phyloP scores from a whole-genome alignment of 2,113 vertebrate species.

The Pteruthius melanotis region DNA sequence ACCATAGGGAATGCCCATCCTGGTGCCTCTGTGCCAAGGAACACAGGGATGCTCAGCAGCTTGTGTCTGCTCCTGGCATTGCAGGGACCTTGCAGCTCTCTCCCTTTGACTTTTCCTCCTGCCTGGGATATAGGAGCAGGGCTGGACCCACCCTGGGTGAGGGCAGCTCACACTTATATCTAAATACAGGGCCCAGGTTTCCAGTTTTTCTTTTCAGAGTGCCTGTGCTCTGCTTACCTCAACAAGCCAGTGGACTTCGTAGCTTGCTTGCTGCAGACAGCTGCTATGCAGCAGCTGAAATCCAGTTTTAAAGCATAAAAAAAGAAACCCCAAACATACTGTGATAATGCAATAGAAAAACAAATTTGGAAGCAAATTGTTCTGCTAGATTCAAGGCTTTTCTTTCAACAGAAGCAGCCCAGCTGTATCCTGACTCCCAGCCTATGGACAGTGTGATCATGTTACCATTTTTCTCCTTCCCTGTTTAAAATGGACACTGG shows the following conservation, averaged over 20 bases:
- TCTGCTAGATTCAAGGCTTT: neutral
- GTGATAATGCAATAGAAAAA: neutral
- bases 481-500: constrained; percentile 52
- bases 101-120: neutral
- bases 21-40: neutral
- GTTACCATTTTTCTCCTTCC: constrained; percentile 26
- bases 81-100: neutral
- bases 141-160: neutral
- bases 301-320: neutral
- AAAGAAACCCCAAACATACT: neutral
- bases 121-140: fast-evolving
- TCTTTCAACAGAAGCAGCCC: constrained; percentile 28
- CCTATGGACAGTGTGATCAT: neutral
- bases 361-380: neutral
- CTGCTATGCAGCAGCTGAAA: neutral
- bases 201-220: neutral
- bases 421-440: constrained; percentile 4
- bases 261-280: neutral
- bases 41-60: neutral
- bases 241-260: neutral
- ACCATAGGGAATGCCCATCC: neutral
- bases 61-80: neutral
- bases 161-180: neutral
- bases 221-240: neutral
- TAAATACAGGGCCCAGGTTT: neutral